phyloP scores from a whole-genome alignment of 1,140 invertebrate species.

The Eueides isabella region DNA sequence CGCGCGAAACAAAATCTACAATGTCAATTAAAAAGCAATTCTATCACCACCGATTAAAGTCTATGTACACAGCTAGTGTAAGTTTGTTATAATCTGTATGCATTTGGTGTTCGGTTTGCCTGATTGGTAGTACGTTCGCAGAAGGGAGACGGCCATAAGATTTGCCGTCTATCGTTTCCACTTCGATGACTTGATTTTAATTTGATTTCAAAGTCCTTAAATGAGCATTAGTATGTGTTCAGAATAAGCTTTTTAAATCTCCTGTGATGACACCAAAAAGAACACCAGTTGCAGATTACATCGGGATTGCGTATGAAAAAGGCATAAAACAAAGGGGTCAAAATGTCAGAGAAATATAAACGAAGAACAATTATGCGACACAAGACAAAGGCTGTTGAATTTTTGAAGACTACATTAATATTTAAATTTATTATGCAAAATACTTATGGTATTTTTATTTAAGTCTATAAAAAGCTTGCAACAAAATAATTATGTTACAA shows the following conservation, averaged over 20 bases:
- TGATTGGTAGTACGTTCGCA: slow-evolving; percentile 63
- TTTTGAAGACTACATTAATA: not conserved
- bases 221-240: slow-evolving; percentile 39
- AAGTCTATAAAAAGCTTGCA: not conserved
- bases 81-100: slow-evolving; percentile 63
- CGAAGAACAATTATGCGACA: slow-evolving; percentile 9
- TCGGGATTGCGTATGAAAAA: slow-evolving; percentile 18
- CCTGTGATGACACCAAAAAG: not conserved
- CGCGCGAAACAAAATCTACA: slow-evolving; percentile 32
- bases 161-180: slow-evolving; percentile 64
- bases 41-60: slow-evolving; percentile 28
- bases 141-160: slow-evolving; percentile 62
- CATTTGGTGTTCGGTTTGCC: slow-evolving; percentile 50
- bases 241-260: slow-evolving; percentile 31
- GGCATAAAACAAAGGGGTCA: slow-evolving; percentile 6
- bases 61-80: slow-evolving; percentile 32
- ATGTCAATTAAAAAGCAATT: slow-evolving; percentile 37
- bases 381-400: not conserved
- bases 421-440: not conserved
- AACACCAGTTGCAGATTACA: slow-evolving; percentile 14
- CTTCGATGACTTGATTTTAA: slow-evolving; percentile 61
- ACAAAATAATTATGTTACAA: slow-evolving; percentile 10
- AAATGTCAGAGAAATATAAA: slow-evolving; percentile 15
- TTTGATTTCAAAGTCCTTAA: slow-evolving; percentile 59
- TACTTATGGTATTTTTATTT: not conserved